Conservation (phyloP, 2,797 vertebrate genomes). For the Melopsittacus undulatus region DNA sequence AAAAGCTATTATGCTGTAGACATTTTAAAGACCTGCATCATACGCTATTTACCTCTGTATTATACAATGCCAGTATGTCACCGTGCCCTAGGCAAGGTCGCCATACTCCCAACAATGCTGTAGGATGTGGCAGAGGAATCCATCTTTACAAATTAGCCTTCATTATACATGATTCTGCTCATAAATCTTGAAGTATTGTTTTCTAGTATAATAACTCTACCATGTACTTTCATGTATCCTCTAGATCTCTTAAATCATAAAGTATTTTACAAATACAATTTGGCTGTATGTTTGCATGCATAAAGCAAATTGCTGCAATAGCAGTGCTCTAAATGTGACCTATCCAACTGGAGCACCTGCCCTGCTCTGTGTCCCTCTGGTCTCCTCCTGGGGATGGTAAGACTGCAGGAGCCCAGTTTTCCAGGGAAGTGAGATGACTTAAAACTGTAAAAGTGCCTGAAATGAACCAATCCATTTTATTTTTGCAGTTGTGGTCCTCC, state of each 20-base stretch:
- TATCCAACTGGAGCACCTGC: neutral
- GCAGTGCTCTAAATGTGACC: neutral
- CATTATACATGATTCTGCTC: neutral
- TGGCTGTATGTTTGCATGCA: neutral
- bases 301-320: neutral
- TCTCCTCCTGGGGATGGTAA: neutral
- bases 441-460: neutral
- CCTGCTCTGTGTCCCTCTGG: neutral
- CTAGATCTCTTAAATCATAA: neutral
- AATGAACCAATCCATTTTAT: neutral
- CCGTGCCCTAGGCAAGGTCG: conserved; percentile 55
- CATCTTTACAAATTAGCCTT: conserved; percentile 15
- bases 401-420: neutral
- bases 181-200: neutral
- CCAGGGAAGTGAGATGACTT: neutral
- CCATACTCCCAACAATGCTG: neutral
- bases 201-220: neutral
- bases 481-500: neutral
- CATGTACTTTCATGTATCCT: neutral
- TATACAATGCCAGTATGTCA: neutral
- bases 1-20: neutral
- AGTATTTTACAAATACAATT: neutral
- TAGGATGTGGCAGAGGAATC: conserved; percentile 16
- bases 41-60: neutral
- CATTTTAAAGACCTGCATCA: neutral